phyloP scores from a whole-genome alignment of 2,797 vertebrate species.

The Falco biarmicus region DNA sequence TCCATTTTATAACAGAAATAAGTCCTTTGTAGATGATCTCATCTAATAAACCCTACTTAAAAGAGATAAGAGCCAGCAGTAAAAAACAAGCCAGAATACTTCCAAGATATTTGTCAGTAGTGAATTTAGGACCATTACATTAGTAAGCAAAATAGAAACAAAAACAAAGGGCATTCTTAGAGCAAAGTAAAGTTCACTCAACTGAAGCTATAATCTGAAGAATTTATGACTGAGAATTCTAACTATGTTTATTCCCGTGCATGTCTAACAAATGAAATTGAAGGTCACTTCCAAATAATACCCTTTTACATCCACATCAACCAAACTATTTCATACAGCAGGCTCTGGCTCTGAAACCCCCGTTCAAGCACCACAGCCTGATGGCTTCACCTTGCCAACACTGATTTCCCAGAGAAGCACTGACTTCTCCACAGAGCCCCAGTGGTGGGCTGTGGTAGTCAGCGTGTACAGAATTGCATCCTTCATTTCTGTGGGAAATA shows the following conservation, averaged over 20 bases:
- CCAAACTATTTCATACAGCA: neutral
- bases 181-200: conserved; percentile 21
- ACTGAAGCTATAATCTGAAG: conserved; percentile 22
- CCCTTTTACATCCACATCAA: neutral
- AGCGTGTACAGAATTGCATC: neutral
- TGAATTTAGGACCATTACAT: conserved; percentile 36
- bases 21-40: conserved; percentile 56
- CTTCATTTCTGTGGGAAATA: neutral
- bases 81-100: conserved; percentile 40
- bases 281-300: conserved; percentile 41
- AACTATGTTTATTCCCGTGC: conserved; percentile 4
- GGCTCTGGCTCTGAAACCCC: neutral
- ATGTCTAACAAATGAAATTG: conserved; percentile 46
- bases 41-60: conserved; percentile 58
- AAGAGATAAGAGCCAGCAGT: conserved; percentile 33
- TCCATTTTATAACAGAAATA: conserved; percentile 60
- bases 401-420: neutral
- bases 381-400: neutral
- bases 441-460: neutral
- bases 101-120: conserved; percentile 23
- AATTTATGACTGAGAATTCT: conserved; percentile 26
- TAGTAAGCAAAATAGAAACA: conserved; percentile 51
- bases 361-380: neutral
- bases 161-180: conserved; percentile 4
- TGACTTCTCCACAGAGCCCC: neutral